Percentiles rank a stretch among this genome's conserved stretches.
These are phyloP conservation scores for Trachythela sp. DNA, from an alignment of 64 coral and sea anemone genomes.

Conservation along the genomic window DNA sequence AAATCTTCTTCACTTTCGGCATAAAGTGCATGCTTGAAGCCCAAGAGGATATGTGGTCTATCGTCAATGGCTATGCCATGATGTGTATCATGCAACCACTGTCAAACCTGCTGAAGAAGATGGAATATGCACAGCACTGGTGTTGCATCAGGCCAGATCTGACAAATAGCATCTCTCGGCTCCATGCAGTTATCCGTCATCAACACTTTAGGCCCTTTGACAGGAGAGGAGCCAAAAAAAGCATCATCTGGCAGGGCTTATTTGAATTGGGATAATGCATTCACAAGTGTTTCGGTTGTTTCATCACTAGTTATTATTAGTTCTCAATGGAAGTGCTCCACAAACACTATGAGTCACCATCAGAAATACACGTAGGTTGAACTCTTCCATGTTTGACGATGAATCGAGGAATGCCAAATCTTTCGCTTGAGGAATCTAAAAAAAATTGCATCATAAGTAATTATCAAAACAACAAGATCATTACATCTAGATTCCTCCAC, in stretches of 20 bases:
- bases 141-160: not conserved
- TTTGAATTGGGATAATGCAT: not conserved
- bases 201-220: not conserved
- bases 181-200: not conserved
- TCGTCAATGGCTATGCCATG: conserved; percentile 2
- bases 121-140: not conserved
- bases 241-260: not conserved
- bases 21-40: conserved; percentile 16
- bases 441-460: not conserved
- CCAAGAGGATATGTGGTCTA: not conserved
- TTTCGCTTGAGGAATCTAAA: not conserved
- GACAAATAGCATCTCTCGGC: not conserved
- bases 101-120: not conserved
- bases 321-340: not conserved
- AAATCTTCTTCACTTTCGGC: conserved; percentile 2
- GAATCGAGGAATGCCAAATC: no score
- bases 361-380: no score
- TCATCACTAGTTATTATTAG: not conserved
- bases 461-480: no score
- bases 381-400: no score
- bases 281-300: not conserved
- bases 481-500: not conserved
- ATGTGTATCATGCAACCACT: not conserved
- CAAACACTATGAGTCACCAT: no score
- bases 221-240: not conserved